These are phyloP conservation scores for Euschistus heros DNA, from an alignment of 1,140 invertebrate species.

Conservation along the genomic window DNA sequence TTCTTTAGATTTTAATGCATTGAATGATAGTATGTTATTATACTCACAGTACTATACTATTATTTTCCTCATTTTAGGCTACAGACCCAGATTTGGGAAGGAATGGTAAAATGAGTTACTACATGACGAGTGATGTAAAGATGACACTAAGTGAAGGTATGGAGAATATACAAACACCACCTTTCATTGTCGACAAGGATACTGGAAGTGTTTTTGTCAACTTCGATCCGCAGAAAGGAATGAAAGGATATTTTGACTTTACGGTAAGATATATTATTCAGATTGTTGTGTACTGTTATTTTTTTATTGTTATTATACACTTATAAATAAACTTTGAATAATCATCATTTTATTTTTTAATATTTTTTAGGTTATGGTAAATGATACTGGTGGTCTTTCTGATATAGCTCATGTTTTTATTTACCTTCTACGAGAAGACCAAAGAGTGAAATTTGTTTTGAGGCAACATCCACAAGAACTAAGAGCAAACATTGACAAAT, in stretches of 20 bases:
- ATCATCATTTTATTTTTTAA: slow-evolving; percentile 17
- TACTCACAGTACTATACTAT: too few relatives aligned
- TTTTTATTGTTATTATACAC: background rate
- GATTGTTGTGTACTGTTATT: background rate
- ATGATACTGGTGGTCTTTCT: slow-evolving; percentile 68
- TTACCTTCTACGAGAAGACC: slow-evolving; percentile 83
- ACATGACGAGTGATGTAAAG: slow-evolving; percentile 61
- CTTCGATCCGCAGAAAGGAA: slow-evolving; percentile 89
- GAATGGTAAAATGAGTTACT: slow-evolving; percentile 69
- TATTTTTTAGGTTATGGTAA: slow-evolving; percentile 55
- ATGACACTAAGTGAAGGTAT: slow-evolving; percentile 77
- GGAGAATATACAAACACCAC: slow-evolving; percentile 59
- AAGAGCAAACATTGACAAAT: slow-evolving; percentile 61
- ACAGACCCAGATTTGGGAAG: slow-evolving; percentile 63
- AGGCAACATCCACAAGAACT: slow-evolving; percentile 77
- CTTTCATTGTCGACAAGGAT: slow-evolving; percentile 69
- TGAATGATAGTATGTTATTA: background rate
- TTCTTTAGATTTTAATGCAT: background rate
- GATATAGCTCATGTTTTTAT: slow-evolving; percentile 77
- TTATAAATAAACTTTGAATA: background rate
- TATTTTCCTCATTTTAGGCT: slow-evolving; percentile 45
- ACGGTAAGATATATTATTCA: slow-evolving; percentile 42
- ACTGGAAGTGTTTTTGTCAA: slow-evolving; percentile 78
- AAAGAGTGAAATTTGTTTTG: slow-evolving; percentile 84
- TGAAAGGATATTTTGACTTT: slow-evolving; percentile 96